Conservation (phyloP, 2,113 vertebrate genomes). For the Lycaon pictus region DNA sequence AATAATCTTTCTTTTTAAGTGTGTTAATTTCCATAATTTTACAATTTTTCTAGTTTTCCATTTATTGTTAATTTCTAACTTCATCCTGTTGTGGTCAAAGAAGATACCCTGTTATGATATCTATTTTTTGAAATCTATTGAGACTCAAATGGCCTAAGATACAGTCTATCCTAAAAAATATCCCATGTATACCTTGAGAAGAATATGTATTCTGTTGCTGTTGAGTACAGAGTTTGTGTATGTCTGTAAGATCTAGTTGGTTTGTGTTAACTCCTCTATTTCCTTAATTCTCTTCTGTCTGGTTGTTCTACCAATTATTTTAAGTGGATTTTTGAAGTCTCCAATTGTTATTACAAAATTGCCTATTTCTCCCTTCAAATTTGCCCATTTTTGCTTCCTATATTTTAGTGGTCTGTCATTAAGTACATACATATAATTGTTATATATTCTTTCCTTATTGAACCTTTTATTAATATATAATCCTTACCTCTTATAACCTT, state of each 20-base stretch:
- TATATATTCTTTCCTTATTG: not conserved
- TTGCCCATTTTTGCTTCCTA: not conserved
- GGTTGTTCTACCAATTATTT: not conserved
- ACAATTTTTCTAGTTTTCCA: no score
- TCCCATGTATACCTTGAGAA: no score
- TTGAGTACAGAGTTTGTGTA: not conserved
- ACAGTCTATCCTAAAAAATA: no score
- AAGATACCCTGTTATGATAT: no score
- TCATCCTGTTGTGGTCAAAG: not conserved
- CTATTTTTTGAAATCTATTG: no score
- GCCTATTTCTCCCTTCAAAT: not conserved
- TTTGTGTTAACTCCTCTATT: not conserved
- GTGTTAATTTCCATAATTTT: no score
- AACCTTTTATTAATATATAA: not conserved
- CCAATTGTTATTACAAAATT: not conserved
- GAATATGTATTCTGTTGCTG: no score
- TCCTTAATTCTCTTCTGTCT: not conserved
- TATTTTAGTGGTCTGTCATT: not conserved
- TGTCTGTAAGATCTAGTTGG: not conserved
- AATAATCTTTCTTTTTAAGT: no score
- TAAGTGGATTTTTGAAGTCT: not conserved
- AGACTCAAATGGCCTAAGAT: no score
- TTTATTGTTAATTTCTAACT: not conserved
- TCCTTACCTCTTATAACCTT: not conserved
- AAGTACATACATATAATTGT: not conserved